Evolutionary conservation across 1,140 invertebrate species (phyloP), one percentile per base, ranked within the genome.

Genomic region (Anthonomus grandis): DNA sequence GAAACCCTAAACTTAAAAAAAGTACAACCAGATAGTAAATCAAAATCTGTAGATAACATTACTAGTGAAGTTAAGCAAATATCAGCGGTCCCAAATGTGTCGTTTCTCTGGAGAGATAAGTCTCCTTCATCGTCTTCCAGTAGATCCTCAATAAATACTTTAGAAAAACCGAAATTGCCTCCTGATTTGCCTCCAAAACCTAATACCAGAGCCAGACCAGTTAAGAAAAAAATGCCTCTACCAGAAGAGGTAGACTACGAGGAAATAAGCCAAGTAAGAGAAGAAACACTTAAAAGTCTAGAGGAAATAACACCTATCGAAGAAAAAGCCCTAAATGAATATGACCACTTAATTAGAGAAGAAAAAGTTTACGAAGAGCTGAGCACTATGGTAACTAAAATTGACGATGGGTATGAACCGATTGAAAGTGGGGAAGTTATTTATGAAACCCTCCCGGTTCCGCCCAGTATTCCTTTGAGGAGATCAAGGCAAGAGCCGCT

Each of bases 401-500:
- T 23, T 17, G 60, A 64, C 42, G 63, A 67, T 48, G 65, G 63
- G 31, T 64, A 66, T 23, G 63, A 63, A 55, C 61, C 55, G 1
- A 1, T 34, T 31, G 3, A 9, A 38, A 12, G 34, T 22, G 18
- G 2, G 5, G 56, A 55, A n/a, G 64, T 69, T 39, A 68, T 71
- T 36, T 70, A 72, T 56, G 68, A 70, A 62, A 67, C 63, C 0
- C 49, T 70, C 5, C 64, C 69, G 24, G 22, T 51, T 17, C 37
- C 47, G 17, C 61, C 54, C 17, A 52, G 56, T 47, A 12, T 51
- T 10, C 10, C 24, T n/a, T 57, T 46, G 22, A 19, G 46, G 13
- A 46, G 51, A 25, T 6, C n/a, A 12, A 59, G 62, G 46, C 46
- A 62, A 24, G 64, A 70, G 46, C 64, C 63, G 5, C 36, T 65